Conservation (phyloP, 2,888 invertebrate genomes). For the Gastrophysa polygoni region DNA sequence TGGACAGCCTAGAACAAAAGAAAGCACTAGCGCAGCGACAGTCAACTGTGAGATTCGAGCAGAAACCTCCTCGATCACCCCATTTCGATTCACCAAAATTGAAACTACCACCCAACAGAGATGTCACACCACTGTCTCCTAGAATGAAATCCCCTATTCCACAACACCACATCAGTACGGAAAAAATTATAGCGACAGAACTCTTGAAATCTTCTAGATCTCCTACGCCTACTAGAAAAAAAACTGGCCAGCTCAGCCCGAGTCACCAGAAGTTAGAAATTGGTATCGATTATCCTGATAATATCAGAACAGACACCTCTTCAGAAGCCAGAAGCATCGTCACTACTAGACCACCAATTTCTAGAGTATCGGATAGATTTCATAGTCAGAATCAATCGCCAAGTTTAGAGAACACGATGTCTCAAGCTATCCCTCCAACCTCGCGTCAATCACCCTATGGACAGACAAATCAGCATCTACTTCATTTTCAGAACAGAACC, state of each 20-base stretch:
- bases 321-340: constrained; percentile 20
- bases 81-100: constrained; percentile 53
- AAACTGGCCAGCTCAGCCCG: constrained; percentile 27
- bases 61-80: constrained; percentile 46
- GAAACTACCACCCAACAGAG: constrained; percentile 53
- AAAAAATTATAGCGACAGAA: constrained; percentile 56
- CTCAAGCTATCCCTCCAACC: not conserved
- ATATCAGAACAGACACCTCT: constrained; percentile 22
- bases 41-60: constrained; percentile 1
- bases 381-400: constrained; percentile 4
- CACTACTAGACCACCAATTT: constrained; percentile 38
- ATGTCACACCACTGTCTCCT: constrained; percentile 52
- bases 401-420: not conserved
- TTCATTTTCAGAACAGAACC: constrained; percentile 27
- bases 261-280: constrained; percentile 49
- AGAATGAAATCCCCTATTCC: constrained; percentile 56
- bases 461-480: constrained; percentile 11
- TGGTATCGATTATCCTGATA: constrained; percentile 49
- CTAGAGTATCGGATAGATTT: constrained; percentile 20
- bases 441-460: not conserved
- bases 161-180: constrained; percentile 51
- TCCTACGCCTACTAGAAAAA: constrained; percentile 38
- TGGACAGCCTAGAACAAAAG: constrained; percentile 44
- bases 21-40: constrained; percentile 18
- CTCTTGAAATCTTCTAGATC: constrained; percentile 47